These are phyloP conservation scores for Rhynchomys soricoides DNA, from an alignment of 2,113 vertebrate genomes.

Conservation along the genomic window DNA sequence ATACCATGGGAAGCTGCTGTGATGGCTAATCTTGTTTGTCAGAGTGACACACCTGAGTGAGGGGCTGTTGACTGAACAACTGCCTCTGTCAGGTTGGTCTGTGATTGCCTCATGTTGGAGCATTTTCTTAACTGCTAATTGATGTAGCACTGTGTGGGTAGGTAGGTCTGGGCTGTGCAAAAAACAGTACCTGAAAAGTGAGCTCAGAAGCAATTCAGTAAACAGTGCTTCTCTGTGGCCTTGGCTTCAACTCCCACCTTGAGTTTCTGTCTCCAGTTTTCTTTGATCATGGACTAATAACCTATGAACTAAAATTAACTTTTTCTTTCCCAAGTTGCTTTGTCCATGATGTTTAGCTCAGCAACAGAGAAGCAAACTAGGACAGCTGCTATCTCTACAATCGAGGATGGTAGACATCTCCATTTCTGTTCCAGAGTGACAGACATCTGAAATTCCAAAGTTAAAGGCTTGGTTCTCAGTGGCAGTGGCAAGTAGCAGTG, in stretches of 20 bases:
- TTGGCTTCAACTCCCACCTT: neutral
- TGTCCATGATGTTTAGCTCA: neutral
- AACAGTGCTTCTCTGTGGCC: neutral
- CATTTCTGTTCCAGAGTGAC: neutral
- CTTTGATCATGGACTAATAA: neutral
- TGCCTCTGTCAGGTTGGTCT: neutral
- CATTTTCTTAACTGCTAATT: neutral
- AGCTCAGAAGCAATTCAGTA: neutral
- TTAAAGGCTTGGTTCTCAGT: neutral
- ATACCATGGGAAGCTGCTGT: neutral
- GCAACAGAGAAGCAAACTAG: neutral
- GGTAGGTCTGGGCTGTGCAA: neutral
- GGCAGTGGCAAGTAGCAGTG: neutral
- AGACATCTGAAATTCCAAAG: constrained; percentile 23
- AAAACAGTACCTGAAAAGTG: neutral
- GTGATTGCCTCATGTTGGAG: too few relatives aligned
- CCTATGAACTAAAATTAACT: neutral
- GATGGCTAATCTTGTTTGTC: neutral
- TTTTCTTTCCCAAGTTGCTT: neutral
- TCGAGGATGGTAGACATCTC: neutral
- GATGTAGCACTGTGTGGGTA: neutral
- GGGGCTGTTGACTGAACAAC: neutral
- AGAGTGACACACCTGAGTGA: neutral
- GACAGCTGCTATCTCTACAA: neutral
- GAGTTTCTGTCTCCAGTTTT: neutral